Evolutionary conservation across 2,888 invertebrate genomes (phyloP).

Genomic region (Dugesia japonica): DNA sequence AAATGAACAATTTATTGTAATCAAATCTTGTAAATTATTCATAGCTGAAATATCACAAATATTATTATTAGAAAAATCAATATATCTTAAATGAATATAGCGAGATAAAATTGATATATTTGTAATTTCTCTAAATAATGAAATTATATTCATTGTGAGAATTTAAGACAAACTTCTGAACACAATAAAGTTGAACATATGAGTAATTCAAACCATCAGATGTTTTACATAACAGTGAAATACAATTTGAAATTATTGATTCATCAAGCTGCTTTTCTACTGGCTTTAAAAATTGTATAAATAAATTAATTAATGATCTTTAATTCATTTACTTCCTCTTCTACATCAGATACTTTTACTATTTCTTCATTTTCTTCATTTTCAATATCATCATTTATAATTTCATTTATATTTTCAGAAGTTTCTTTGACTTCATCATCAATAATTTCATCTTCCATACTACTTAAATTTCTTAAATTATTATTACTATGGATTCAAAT

Average conservation of each 20-base stretch:
- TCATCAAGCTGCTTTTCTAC: not conserved
- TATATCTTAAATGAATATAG: constrained; percentile 47
- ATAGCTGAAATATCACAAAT: constrained; percentile 44
- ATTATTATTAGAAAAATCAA: constrained; percentile 45
- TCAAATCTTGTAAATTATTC: constrained; percentile 41
- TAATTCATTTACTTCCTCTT: not conserved
- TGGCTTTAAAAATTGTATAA: not conserved
- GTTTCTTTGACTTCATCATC: not conserved
- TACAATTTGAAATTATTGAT: not conserved
- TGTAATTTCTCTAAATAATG: constrained; percentile 45
- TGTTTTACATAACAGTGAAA: not conserved
- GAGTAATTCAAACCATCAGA: not conserved
- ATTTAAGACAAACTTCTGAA: not conserved
- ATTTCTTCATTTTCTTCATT: not conserved
- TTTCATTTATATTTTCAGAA: not conserved
- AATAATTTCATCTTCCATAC: not conserved
- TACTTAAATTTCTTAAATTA: not conserved
- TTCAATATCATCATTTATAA: not conserved
- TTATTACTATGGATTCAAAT: not conserved
- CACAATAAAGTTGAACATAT: constrained; percentile 5
- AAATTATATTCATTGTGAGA: no score
- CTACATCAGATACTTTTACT: not conserved
- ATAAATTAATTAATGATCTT: not conserved
- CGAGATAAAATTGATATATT: constrained; percentile 42
- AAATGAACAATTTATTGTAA: constrained; percentile 39